A percentile compares a stretch with the other conserved stretches of the same genome.
phyloP scores from a whole-genome alignment of 2,113 vertebrate genomes.

The Strix uralensis region DNA sequence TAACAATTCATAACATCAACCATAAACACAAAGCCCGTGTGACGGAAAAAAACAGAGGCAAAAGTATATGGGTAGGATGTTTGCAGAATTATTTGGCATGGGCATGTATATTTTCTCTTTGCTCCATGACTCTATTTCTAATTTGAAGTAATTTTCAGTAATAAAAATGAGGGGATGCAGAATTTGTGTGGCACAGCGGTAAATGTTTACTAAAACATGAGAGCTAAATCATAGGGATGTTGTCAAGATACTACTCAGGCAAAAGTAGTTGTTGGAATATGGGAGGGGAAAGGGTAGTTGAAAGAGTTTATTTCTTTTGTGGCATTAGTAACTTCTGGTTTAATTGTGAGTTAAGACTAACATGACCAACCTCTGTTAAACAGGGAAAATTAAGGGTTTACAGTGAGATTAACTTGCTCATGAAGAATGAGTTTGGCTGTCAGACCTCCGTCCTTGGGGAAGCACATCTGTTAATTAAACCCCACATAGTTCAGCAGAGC shows the following conservation, averaged over 20 bases:
- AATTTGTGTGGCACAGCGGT: not conserved
- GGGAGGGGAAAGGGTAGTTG: not conserved
- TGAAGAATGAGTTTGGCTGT: conserved; percentile 17
- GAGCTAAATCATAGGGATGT: not conserved
- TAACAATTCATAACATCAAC: not conserved
- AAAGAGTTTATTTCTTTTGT: not conserved
- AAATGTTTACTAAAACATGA: not conserved
- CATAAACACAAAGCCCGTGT: not conserved
- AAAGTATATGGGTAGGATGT: not conserved
- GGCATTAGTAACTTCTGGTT: not conserved
- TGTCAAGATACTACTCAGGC: not conserved
- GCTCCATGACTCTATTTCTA: not conserved
- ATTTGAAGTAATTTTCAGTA: not conserved
- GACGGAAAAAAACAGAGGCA: not conserved
- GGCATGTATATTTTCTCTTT: not conserved
- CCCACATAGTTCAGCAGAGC: not conserved
- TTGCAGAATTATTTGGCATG: not conserved
- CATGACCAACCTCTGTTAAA: not conserved
- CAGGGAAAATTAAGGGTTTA: conserved; percentile 5
- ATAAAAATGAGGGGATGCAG: not conserved
- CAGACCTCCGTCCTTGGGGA: not conserved
- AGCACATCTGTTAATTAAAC: not conserved
- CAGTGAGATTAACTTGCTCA: conserved; percentile 16
- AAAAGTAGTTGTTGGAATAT: not conserved
- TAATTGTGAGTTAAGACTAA: conserved; percentile 15